Conservation (phyloP, 2,888 invertebrate genomes). For the Melanostoma scalare region DNA sequence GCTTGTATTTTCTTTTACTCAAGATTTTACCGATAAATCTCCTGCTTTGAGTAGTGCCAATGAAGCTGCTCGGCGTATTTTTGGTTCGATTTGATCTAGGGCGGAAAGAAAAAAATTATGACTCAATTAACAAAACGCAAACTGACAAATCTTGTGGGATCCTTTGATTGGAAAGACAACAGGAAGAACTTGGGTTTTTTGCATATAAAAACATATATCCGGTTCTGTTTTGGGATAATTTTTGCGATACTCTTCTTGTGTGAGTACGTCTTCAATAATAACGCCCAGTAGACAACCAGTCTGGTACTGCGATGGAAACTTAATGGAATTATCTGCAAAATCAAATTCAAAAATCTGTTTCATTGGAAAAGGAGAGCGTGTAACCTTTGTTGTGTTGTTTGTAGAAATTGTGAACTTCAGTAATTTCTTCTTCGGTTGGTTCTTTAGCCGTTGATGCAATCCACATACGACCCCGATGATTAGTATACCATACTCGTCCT, state of each 20-base stretch:
- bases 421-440: no score
- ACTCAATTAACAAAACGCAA: background rate
- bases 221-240: slow-evolving; percentile 92
- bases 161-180: slow-evolving; percentile 94
- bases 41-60: slow-evolving; percentile 86
- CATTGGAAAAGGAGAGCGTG: no score
- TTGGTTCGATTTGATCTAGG: slow-evolving; percentile 89
- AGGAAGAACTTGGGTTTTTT: slow-evolving; percentile 91
- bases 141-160: slow-evolving; percentile 95
- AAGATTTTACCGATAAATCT: slow-evolving; percentile 76
- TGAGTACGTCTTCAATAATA: no score
- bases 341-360: no score
- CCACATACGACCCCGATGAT: no score
- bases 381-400: no score
- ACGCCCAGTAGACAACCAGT: no score
- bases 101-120: background rate
- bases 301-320: no score
- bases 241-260: slow-evolving; percentile 82
- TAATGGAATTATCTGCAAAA: no score
- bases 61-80: slow-evolving; percentile 90
- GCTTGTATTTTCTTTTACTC: background rate
- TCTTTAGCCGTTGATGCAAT: no score
- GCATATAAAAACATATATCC: slow-evolving; percentile 93
- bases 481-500: no score
- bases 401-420: no score